Conservation (phyloP, 2,797 vertebrate species). For the Leptodactylus fallax region DNA sequence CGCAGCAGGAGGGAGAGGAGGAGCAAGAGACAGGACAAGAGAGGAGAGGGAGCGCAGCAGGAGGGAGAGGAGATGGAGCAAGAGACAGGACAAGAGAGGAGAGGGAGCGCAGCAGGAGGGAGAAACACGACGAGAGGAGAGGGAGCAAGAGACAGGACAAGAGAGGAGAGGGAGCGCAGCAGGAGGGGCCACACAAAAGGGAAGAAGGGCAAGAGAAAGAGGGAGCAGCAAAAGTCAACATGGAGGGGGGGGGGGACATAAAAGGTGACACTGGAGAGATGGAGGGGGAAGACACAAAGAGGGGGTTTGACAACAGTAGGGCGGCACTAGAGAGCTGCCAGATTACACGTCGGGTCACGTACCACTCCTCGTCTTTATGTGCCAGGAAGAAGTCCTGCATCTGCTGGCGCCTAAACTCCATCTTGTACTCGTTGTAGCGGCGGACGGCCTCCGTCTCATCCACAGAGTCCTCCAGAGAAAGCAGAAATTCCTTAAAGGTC, state of each 20-base stretch:
- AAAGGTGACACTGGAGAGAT: neutral
- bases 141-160: too few relatives aligned
- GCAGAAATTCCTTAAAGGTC: constrained; percentile 92
- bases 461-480: constrained; percentile 92
- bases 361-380: constrained; percentile 98
- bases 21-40: too few relatives aligned
- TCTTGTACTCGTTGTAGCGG: constrained; percentile 94
- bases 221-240: too few relatives aligned
- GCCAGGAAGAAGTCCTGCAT: constrained; percentile 97
- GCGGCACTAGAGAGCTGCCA: neutral
- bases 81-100: too few relatives aligned
- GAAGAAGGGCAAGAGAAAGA: neutral
- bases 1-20: constrained; percentile 11
- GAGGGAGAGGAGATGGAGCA: neutral
- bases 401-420: constrained; percentile 93
- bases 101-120: neutral
- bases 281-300: constrained; percentile 39
- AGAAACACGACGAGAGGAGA: neutral
- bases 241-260: neutral
- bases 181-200: too few relatives aligned
- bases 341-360: constrained; percentile 67
- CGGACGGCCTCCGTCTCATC: constrained; percentile 94
- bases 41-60: neutral
- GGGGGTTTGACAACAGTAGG: neutral
- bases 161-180: too few relatives aligned